These are phyloP conservation scores for Sisyra nigra DNA, from an alignment of 2,888 invertebrate species.

Conservation along the genomic window DNA sequence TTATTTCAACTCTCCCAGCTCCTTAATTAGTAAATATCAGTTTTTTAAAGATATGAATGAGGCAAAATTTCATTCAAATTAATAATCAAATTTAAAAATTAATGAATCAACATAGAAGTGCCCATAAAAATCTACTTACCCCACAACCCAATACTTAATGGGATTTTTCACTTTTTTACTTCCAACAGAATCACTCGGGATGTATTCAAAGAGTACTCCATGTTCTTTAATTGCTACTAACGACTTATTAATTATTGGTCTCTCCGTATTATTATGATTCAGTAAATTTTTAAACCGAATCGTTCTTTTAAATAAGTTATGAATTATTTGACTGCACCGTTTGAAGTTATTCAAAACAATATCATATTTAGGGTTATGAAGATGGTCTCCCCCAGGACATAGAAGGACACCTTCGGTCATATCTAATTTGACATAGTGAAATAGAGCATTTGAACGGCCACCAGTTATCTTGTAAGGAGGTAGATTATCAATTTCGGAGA, in stretches of 20 bases:
- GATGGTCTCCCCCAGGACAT: slow-evolving; percentile 30
- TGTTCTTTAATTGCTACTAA: slow-evolving; percentile 71
- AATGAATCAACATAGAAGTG: too few relatives aligned
- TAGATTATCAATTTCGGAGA: slow-evolving; percentile 51
- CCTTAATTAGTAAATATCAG: too few relatives aligned
- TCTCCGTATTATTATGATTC: slow-evolving; percentile 25
- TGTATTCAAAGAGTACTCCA: slow-evolving; percentile 57
- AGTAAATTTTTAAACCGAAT: slow-evolving; percentile 34
- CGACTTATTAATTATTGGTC: slow-evolving; percentile 46
- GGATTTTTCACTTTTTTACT: slow-evolving; percentile 20
- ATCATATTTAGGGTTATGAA: slow-evolving; percentile 30
- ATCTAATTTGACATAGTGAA: slow-evolving; percentile 62
- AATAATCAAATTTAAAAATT: too few relatives aligned
- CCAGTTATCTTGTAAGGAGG: slow-evolving; percentile 45
- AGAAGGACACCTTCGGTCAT: slow-evolving; percentile 52
- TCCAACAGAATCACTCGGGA: slow-evolving; percentile 25
- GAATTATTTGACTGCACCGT: slow-evolving; percentile 52
- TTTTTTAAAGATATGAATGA: too few relatives aligned
- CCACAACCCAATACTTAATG: slow-evolving; percentile 63
- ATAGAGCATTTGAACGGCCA: slow-evolving; percentile 54
- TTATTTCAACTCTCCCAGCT: too few relatives aligned
- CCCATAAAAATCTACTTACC: slow-evolving; percentile 36
- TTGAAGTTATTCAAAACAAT: slow-evolving; percentile 56
- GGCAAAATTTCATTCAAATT: too few relatives aligned
- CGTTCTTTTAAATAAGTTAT: slow-evolving; percentile 53